phyloP scores from a whole-genome alignment of 2,113 vertebrate genomes.

The Irena cyanogastra region DNA sequence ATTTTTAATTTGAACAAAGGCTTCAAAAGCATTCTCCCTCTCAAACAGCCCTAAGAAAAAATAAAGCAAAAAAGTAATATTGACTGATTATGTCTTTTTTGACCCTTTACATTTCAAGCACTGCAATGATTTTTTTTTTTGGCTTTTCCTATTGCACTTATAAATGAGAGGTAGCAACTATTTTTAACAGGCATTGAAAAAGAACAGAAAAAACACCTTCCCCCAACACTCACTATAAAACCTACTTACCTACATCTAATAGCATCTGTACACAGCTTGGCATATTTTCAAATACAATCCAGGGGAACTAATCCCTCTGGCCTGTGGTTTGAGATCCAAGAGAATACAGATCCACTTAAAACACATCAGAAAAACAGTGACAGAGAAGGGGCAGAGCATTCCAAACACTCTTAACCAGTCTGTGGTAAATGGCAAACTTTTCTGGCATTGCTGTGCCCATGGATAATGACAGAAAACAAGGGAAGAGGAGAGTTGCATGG shows the following conservation, averaged over 20 bases:
- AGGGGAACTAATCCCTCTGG: background rate
- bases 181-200: background rate
- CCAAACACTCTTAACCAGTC: background rate
- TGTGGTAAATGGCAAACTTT: background rate
- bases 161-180: background rate
- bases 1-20: background rate
- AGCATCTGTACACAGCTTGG: background rate
- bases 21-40: background rate
- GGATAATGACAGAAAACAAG: background rate
- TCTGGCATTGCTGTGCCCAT: background rate
- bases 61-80: background rate
- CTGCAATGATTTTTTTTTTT: background rate
- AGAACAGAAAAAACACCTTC: background rate
- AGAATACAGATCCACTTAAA: background rate
- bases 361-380: background rate
- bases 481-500: background rate
- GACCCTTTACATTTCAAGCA: background rate
- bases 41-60: background rate
- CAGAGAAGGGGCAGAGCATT: background rate
- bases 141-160: background rate
- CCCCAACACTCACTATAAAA: background rate
- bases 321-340: background rate
- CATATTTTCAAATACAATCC: background rate
- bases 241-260: background rate
- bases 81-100: background rate